Percentiles rank a stretch among this genome's conserved stretches.
Evolutionary conservation across 2,113 vertebrate genomes (phyloP).

Genomic region (Xiphophorus hellerii): DNA sequence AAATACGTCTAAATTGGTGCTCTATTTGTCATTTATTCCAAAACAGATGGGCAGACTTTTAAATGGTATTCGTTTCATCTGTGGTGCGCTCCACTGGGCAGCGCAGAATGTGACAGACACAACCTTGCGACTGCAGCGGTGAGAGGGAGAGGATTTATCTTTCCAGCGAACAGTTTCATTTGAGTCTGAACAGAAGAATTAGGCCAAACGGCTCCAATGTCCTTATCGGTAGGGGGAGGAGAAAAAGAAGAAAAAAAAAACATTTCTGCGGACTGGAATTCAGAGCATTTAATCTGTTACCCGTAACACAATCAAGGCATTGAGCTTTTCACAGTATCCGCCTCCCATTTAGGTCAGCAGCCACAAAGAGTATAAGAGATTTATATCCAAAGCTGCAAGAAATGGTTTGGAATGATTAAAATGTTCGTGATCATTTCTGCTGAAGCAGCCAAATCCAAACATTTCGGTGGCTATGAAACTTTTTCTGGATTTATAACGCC

Average conservation of each 20-base stretch:
- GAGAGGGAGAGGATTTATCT: constrained; percentile 54
- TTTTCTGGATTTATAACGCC: not conserved
- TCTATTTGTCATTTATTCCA: not conserved
- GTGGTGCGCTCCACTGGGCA: constrained; percentile 6
- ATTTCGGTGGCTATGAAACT: not conserved
- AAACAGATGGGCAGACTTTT: not conserved
- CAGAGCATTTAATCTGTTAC: constrained; percentile 42
- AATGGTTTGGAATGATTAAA: not conserved
- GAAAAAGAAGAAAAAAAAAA: not conserved
- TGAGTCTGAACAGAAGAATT: constrained; percentile 59
- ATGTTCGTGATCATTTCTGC: not conserved
- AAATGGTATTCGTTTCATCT: not conserved
- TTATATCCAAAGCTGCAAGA: not conserved
- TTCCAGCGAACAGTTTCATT: constrained; percentile 52
- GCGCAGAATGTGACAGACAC: constrained; percentile 57
- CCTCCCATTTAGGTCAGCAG: constrained; percentile 3
- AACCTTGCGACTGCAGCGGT: constrained; percentile 30
- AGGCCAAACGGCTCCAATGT: constrained; percentile 54
- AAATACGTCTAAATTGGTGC: not conserved
- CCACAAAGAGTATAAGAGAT: not conserved
- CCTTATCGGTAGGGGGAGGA: constrained; percentile 27
- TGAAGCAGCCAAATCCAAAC: not conserved
- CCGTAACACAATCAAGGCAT: constrained; percentile 27
- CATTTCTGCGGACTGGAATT: constrained; percentile 24
- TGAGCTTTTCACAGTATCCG: not conserved